Evolutionary conservation across 2,888 invertebrate genomes (phyloP).

Genomic region (Sarcophaga variegata): DNA sequence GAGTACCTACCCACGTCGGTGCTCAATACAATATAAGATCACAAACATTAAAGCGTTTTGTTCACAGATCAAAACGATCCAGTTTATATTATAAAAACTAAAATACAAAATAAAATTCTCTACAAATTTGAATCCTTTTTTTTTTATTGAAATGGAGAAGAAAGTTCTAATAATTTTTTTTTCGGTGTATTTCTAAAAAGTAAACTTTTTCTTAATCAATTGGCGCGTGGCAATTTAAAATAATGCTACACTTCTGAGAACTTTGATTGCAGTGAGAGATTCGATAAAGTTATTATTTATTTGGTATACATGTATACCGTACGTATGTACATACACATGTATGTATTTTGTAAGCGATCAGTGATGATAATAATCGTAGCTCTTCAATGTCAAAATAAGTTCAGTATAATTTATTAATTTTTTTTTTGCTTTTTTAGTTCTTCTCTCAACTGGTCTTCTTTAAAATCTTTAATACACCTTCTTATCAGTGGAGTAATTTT

Average conservation of each 20-base stretch:
- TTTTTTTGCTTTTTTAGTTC: neutral
- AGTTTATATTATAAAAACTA: neutral
- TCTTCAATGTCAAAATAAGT: conserved; percentile 13
- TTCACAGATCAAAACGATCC: too few species aligned
- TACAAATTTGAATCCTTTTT: too few species aligned
- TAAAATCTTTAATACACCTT: neutral
- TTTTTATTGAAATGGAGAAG: too few species aligned
- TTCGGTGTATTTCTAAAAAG: neutral
- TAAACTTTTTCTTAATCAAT: neutral
- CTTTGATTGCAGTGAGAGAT: conserved; percentile 72
- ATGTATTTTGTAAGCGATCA: conserved; percentile 16
- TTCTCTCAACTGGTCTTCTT: conserved; percentile 12
- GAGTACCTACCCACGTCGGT: too few species aligned
- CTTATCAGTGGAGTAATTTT: conserved; percentile 44
- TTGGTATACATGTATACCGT: neutral
- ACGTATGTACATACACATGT: too few species aligned
- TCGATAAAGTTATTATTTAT: conserved; percentile 79
- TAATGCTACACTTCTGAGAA: conserved; percentile 13
- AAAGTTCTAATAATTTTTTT: neutral
- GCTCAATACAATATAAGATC: too few species aligned
- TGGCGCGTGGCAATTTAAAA: conserved; percentile 56
- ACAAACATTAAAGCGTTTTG: too few species aligned
- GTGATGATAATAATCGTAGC: conserved; percentile 71
- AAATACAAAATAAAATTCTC: neutral
- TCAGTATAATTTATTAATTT: neutral